Evolutionary conservation across 2,888 invertebrate species (phyloP), one percentile per base, ranked within the genome.

Genomic region (Ichneumoninae sp.): DNA sequence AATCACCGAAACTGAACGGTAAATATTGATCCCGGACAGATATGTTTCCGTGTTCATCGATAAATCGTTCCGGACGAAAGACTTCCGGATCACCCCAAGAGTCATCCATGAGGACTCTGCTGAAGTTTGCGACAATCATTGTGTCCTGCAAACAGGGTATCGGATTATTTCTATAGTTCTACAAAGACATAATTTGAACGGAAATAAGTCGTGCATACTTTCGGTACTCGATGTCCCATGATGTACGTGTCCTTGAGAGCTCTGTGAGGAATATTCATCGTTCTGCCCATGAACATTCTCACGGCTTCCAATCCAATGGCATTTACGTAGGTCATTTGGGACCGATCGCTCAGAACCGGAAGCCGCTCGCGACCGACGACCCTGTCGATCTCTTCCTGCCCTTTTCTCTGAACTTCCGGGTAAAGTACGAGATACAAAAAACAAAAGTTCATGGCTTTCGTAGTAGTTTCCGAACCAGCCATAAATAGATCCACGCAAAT

Each of bases 391-490:
- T 98, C 98, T 75, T 95, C 95, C 88, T 96, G 97, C 0, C 97
- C 97, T 90, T 96, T 96, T 87, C 93, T 95, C 90, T 98, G 97
- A 0, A 97, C 95, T 1, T 96, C 95, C 26, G 96, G 97, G 89
- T 96, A 95, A 22, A 96, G 94, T 5, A 97, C 95, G 88, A 98
- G 92, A 90, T 97, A 96, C 87, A 97, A 94, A 88, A 98, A 97
- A 82, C 96, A 95, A 90, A 97, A 97, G 40, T 96, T 96, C 89
- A 98, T 94, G 47, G 96, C 96, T 92, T 98, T 97, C 74, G 96
- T 96, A 0, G 98, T 97, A 0, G 98, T 98, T 94, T 98, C 98
- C 0, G 97, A 97, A 0, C 98, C 98, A 30, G 98, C 98, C 95
- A 98, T 96, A 89, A 98, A 98, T 95, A 98, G 95, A 89, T 98